phyloP scores from a whole-genome alignment of 2,797 vertebrate genomes.

The Eutrigla gurnardus region DNA sequence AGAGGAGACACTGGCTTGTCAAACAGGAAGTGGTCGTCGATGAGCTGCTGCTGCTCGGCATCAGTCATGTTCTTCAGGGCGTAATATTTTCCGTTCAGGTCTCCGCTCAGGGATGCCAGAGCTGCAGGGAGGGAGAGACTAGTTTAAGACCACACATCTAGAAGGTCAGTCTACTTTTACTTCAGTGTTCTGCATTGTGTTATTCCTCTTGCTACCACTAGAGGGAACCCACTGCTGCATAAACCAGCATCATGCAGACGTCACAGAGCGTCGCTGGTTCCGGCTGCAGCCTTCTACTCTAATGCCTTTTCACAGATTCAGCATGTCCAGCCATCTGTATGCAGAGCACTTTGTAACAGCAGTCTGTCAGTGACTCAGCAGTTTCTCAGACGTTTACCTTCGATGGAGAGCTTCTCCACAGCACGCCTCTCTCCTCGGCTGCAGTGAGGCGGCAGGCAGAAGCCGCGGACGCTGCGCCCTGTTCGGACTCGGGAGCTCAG shows the following conservation, averaged over 20 bases:
- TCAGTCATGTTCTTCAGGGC: constrained; percentile 95
- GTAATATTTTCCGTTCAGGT: constrained; percentile 95
- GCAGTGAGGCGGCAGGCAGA: constrained; percentile 96
- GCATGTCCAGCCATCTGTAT: neutral
- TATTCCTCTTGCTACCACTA: constrained; percentile 45
- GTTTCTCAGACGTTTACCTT: constrained; percentile 82
- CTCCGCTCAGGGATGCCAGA: constrained; percentile 89
- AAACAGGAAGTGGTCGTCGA: constrained; percentile 97
- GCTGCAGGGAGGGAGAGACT: constrained; percentile 74
- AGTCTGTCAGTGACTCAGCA: neutral
- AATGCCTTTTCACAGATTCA: neutral
- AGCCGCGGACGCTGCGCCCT: constrained; percentile 93
- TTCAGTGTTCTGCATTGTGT: neutral
- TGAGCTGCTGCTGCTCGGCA: constrained; percentile 94
- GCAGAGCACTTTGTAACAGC: neutral
- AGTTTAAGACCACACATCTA: neutral
- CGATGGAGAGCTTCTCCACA: constrained; percentile 91
- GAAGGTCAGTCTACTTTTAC: neutral
- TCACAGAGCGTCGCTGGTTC: constrained; percentile 9
- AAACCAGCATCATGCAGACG: neutral
- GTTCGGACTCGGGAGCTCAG: constrained; percentile 96
- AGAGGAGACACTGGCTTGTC: constrained; percentile 97
- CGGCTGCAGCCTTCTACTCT: neutral
- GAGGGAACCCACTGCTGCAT: constrained; percentile 43
- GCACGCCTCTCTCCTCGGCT: constrained; percentile 94